Evolutionary conservation across 2,113 vertebrate genomes (phyloP).

Genomic region (Struthidea cinerea): DNA sequence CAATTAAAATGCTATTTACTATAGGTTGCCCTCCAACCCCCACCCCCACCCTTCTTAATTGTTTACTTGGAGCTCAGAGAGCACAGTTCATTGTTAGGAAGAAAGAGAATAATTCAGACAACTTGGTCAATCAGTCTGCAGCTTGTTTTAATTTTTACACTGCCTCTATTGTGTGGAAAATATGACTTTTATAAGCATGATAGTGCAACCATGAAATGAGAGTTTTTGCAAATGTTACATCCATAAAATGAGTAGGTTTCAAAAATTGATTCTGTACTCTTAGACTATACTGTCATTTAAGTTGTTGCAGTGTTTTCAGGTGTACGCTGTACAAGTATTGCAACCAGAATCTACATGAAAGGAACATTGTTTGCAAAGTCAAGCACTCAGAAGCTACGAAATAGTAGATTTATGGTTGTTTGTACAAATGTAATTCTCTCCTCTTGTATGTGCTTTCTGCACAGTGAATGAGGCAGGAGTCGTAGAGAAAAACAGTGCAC

Average conservation of each 20-base stretch:
- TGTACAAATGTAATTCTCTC: background rate
- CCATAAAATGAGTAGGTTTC: background rate
- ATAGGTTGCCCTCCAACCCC: constrained; percentile 3
- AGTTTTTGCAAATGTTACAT: background rate
- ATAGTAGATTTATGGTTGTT: constrained; percentile 15
- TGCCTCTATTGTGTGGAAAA: constrained; percentile 63
- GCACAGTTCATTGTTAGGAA: constrained; percentile 53
- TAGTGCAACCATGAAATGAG: constrained; percentile 22
- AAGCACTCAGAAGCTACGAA: constrained; percentile 21
- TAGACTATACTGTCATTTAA: background rate
- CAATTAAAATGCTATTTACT: constrained; percentile 15
- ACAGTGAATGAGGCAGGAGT: background rate
- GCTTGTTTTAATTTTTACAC: constrained; percentile 62
- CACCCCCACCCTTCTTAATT: constrained; percentile 15
- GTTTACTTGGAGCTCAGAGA: constrained; percentile 35
- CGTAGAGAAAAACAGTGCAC: background rate
- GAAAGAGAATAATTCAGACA: constrained; percentile 36
- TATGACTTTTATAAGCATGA: constrained; percentile 46
- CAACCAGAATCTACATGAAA: background rate
- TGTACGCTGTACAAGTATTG: background rate
- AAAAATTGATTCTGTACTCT: background rate
- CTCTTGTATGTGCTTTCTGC: constrained; percentile 13
- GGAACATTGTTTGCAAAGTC: constrained; percentile 4
- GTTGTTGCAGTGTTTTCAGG: background rate
- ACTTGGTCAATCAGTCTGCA: constrained; percentile 45